These are phyloP conservation scores for Diachrysia chrysitis DNA, from an alignment of 2,888 invertebrate species.

Conservation along the genomic window DNA sequence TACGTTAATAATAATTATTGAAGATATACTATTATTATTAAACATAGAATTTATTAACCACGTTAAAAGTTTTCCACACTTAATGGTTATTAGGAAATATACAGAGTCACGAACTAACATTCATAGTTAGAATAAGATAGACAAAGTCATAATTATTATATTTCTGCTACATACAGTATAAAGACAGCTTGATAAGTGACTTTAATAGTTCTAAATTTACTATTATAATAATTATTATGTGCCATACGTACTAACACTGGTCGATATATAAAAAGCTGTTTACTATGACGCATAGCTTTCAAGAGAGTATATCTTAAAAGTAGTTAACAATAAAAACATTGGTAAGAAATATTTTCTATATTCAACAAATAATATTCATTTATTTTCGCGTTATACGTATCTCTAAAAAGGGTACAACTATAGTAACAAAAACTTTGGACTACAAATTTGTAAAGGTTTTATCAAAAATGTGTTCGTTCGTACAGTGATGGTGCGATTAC, in stretches of 20 bases:
- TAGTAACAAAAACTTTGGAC: conserved; percentile 75
- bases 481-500: conserved; percentile 57
- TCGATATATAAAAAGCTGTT: conserved; percentile 74
- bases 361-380: conserved; percentile 72
- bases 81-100: conserved; percentile 60
- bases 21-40: conserved; percentile 59
- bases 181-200: conserved; percentile 69
- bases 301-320: conserved; percentile 81
- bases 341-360: conserved; percentile 77
- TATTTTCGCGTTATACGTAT: conserved; percentile 69
- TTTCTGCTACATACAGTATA: conserved; percentile 61
- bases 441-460: conserved; percentile 85
- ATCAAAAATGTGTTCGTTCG: conserved; percentile 80
- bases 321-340: conserved; percentile 86
- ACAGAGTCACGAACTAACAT: conserved; percentile 72
- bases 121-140: conserved; percentile 64
- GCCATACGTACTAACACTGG: conserved; percentile 69
- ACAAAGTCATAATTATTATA: conserved; percentile 56
- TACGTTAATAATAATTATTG: conserved; percentile 51
- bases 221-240: conserved; percentile 60
- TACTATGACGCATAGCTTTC: conserved; percentile 71
- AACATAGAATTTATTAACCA: conserved; percentile 60
- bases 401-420: conserved; percentile 81
- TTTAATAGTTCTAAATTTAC: conserved; percentile 58
- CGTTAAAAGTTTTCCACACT: conserved; percentile 62